These are phyloP conservation scores for Myiopsitta monachus DNA, from an alignment of 2,113 vertebrate species.

Conservation along the genomic window DNA sequence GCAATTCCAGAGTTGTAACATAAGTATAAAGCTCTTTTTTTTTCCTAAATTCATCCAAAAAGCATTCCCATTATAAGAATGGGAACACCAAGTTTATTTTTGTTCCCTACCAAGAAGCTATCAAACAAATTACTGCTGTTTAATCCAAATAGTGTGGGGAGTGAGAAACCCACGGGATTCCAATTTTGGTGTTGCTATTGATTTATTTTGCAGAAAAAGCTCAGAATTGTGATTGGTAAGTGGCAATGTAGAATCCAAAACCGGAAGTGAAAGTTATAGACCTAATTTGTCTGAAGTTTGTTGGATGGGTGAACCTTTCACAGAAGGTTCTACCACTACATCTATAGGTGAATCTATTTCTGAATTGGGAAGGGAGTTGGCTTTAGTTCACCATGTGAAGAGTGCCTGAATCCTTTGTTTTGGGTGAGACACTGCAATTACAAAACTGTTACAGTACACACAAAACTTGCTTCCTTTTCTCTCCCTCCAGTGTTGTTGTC, in stretches of 20 bases:
- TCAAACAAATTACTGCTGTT: neutral
- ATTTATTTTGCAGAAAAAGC: neutral
- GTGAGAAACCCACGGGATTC: neutral
- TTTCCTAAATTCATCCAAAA: neutral
- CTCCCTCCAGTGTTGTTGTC: conserved; percentile 85
- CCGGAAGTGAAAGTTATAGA: neutral
- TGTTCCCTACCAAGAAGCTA: neutral
- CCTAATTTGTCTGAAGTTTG: neutral
- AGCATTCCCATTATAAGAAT: neutral
- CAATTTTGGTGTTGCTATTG: neutral
- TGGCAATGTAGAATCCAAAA: neutral
- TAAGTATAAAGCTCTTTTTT: neutral
- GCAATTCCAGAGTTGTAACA: neutral
- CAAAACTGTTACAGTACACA: neutral
- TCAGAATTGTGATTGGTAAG: neutral
- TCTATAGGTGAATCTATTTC: neutral
- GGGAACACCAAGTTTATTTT: neutral
- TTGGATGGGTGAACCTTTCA: neutral
- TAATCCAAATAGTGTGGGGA: neutral
- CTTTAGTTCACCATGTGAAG: neutral
- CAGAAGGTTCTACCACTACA: neutral
- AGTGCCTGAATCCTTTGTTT: neutral
- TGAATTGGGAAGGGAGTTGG: neutral
- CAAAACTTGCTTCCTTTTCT: neutral
- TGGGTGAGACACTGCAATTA: neutral